These are phyloP conservation scores for Mellilla xanthometata DNA, from an alignment of 2,888 invertebrate species.

Conservation along the genomic window DNA sequence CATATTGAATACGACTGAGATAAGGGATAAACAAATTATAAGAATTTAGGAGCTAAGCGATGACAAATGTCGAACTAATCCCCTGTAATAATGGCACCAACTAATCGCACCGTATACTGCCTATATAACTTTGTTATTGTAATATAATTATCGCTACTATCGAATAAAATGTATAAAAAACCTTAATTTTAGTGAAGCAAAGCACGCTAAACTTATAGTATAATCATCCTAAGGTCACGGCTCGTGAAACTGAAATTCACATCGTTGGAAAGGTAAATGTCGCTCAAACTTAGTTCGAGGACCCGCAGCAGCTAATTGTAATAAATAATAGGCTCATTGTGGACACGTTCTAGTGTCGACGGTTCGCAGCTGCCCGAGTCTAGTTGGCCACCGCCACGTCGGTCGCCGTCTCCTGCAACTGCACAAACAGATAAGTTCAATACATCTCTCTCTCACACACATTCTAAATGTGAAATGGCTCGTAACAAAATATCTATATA, in stretches of 20 bases:
- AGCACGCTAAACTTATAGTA: constrained; percentile 82
- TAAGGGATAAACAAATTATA: constrained; percentile 24
- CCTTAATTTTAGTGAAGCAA: constrained; percentile 80
- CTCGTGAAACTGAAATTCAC: constrained; percentile 68
- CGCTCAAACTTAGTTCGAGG: constrained; percentile 75
- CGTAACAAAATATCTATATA: neutral
- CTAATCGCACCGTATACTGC: constrained; percentile 82
- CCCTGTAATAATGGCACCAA: constrained; percentile 83
- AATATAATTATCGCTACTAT: constrained; percentile 76
- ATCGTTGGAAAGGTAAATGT: constrained; percentile 59
- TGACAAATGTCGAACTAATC: constrained; percentile 62
- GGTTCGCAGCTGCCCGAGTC: constrained; percentile 32
- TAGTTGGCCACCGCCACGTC: constrained; percentile 65
- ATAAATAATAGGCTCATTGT: constrained; percentile 75
- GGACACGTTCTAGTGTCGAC: constrained; percentile 51
- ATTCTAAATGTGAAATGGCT: neutral
- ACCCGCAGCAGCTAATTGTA: constrained; percentile 67
- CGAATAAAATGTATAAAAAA: constrained; percentile 80
- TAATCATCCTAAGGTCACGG: constrained; percentile 69
- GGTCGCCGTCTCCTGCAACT: constrained; percentile 58
- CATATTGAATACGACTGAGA: too few relatives aligned
- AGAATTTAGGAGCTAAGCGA: constrained; percentile 55
- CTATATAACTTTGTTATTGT: constrained; percentile 80
- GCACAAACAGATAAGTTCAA: too few relatives aligned
- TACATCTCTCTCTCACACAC: neutral